Percentiles rank a stretch among this genome's conserved stretches.
Conservation (phyloP, 2,888 invertebrate species). For the Polyommatus icarus region DNA sequence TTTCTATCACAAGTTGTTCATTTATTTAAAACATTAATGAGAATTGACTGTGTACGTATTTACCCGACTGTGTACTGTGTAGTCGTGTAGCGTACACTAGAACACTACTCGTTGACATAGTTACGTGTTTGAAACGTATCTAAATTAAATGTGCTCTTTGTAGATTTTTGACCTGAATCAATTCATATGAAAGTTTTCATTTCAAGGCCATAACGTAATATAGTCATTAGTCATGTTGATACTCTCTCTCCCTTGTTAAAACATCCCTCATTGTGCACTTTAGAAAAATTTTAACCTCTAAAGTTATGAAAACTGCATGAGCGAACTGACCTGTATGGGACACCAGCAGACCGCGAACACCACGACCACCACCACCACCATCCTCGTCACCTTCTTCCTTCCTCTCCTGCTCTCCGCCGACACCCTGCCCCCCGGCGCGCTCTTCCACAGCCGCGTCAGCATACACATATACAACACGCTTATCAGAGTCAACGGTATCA, state of each 20-base stretch:
- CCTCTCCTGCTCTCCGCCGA: slow-evolving; percentile 91
- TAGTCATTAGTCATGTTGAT: no score
- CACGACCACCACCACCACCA: slow-evolving; percentile 94
- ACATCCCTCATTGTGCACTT: no score
- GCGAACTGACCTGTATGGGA: slow-evolving; percentile 90
- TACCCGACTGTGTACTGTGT: not conserved
- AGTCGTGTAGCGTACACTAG: not conserved
- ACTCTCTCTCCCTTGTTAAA: no score
- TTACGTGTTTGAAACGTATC: not conserved
- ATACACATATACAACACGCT: slow-evolving; percentile 93
- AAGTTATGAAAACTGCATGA: not conserved
- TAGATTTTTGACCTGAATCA: not conserved
- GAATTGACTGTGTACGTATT: not conserved
- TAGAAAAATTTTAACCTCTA: no score
- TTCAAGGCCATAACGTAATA: no score
- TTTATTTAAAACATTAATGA: not conserved
- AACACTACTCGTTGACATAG: not conserved
- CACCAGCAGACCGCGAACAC: slow-evolving; percentile 97
- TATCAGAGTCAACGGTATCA: slow-evolving; percentile 92
- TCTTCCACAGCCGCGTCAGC: slow-evolving; percentile 92
- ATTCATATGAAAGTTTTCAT: not conserved
- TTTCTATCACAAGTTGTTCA: not conserved
- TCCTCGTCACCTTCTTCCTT: slow-evolving; percentile 92
- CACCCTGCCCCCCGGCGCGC: slow-evolving; percentile 89
- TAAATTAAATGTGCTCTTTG: not conserved